These are phyloP conservation scores for Schizaphis graminum DNA, from an alignment of 2,888 invertebrate species.

Conservation along the genomic window DNA sequence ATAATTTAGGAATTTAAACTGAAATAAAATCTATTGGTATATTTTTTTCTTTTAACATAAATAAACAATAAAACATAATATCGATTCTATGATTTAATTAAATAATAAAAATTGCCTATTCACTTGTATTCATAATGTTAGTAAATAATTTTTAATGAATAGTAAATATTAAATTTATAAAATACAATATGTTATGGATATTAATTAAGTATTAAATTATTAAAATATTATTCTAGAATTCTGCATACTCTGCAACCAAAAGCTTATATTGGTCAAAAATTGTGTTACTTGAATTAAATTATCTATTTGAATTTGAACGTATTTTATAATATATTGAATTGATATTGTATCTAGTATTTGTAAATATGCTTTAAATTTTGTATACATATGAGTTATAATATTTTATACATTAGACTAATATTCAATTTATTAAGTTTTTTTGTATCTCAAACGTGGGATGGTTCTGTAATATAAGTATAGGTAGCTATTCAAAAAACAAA, in stretches of 20 bases:
- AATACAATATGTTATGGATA: background rate
- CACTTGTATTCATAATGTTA: background rate
- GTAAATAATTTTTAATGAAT: background rate
- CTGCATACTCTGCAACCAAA: background rate
- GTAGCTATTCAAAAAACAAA: background rate
- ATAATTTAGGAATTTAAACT: background rate
- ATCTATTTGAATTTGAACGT: background rate
- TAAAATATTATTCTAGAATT: background rate
- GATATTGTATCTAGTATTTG: background rate
- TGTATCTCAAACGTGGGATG: background rate
- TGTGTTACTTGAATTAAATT: background rate
- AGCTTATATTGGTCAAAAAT: background rate
- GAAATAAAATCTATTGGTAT: background rate
- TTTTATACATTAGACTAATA: background rate
- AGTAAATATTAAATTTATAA: background rate
- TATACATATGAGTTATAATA: background rate
- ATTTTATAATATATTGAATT: background rate
- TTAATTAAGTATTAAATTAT: background rate
- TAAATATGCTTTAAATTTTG: background rate
- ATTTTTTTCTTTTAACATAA: background rate
- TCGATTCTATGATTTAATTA: background rate
- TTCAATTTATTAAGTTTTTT: background rate
- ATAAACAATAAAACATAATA: background rate
- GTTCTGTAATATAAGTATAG: background rate
- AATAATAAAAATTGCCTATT: background rate